Conservation (phyloP, 2,797 vertebrate species). For the Ctenochaetus hawaiiensis region DNA sequence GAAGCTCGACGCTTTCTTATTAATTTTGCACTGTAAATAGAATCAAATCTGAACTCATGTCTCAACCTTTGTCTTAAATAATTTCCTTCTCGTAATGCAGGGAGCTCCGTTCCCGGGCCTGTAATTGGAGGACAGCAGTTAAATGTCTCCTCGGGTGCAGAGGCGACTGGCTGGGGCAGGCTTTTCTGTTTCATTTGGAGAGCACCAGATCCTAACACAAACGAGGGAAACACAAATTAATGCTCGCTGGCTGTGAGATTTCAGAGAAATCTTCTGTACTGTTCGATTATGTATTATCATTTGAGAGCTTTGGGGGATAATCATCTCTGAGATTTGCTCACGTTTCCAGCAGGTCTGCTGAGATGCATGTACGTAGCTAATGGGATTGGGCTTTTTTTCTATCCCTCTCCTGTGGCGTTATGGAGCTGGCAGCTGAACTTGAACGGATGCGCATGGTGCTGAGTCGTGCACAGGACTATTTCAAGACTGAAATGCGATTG, state of each 20-base stretch:
- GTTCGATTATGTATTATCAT: slow-evolving; percentile 79
- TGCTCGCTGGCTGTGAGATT: slow-evolving; percentile 57
- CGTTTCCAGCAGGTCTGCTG: slow-evolving; percentile 83
- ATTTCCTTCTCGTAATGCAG: slow-evolving; percentile 65
- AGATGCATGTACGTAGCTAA: slow-evolving; percentile 84
- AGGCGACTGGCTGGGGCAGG: slow-evolving; percentile 62
- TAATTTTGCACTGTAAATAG: slow-evolving; percentile 78
- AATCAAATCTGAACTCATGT: slow-evolving; percentile 77
- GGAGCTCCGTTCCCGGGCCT: slow-evolving; percentile 56
- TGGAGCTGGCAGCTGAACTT: slow-evolving; percentile 85
- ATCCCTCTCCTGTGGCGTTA: slow-evolving; percentile 80
- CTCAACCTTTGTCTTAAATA: slow-evolving; percentile 76
- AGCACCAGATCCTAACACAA: slow-evolving; percentile 53
- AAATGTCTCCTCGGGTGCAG: slow-evolving; percentile 61
- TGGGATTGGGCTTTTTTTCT: slow-evolving; percentile 79
- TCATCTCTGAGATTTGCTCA: slow-evolving; percentile 83
- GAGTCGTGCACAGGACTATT: slow-evolving; percentile 88
- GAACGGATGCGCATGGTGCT: slow-evolving; percentile 84
- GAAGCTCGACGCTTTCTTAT: slow-evolving; percentile 76
- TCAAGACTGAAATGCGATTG: slow-evolving; percentile 91
- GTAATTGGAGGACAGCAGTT: slow-evolving; percentile 79
- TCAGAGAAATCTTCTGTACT: slow-evolving; percentile 62
- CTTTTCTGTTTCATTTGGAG: slow-evolving; percentile 58
- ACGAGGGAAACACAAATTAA: slow-evolving; percentile 56
- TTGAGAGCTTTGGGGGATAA: slow-evolving; percentile 80